Conservation (phyloP, 1,140 invertebrate genomes). For the Philopotamus ludificatus region DNA sequence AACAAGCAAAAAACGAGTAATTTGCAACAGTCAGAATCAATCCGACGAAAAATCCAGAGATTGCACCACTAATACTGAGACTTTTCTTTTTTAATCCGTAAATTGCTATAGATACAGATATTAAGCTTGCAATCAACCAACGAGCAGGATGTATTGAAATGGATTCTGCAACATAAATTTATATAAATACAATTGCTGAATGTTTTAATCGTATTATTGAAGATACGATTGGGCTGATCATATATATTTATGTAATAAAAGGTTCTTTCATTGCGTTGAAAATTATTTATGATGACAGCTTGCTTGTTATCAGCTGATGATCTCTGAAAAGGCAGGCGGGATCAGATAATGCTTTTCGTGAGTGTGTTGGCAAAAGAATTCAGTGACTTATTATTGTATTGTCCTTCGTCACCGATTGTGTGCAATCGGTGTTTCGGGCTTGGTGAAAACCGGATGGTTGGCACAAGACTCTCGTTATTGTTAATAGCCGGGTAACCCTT, state of each 20-base stretch:
- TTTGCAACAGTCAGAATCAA: slow-evolving; percentile 79
- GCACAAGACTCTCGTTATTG: no score
- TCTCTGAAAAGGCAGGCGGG: no score
- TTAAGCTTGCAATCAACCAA: slow-evolving; percentile 69
- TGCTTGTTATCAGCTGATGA: no score
- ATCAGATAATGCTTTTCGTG: no score
- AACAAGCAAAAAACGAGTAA: slow-evolving; percentile 71
- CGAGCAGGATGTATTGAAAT: slow-evolving; percentile 68
- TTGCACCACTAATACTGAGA: slow-evolving; percentile 67
- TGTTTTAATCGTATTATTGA: slow-evolving; percentile 11
- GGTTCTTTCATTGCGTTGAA: slow-evolving; percentile 16
- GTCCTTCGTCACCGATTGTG: no score
- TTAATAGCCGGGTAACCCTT: no score
- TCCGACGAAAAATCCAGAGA: slow-evolving; percentile 72
- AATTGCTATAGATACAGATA: slow-evolving; percentile 65
- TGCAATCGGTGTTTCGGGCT: no score
- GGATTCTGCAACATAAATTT: slow-evolving; percentile 54
- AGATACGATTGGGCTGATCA: background rate
- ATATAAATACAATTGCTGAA: slow-evolving; percentile 23
- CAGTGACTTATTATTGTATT: no score
- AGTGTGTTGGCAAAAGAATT: no score
- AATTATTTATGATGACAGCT: no score
- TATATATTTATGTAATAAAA: background rate
- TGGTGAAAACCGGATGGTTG: no score
- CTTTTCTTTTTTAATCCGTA: slow-evolving; percentile 69